Conservation (phyloP, 2,888 invertebrate genomes). For the Elegia similella region DNA sequence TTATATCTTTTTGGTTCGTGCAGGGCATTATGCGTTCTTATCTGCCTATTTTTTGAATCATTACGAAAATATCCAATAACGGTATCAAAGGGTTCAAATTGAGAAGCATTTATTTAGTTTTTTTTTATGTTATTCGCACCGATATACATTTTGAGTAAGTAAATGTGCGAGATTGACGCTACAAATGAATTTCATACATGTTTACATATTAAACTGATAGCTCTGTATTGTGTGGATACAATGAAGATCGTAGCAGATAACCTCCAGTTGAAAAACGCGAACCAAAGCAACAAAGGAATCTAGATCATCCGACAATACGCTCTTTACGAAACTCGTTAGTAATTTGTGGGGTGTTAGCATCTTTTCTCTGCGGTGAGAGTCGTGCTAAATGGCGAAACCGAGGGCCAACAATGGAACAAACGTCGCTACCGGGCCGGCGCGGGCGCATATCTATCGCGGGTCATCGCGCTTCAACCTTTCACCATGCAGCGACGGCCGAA, state of each 20-base stretch:
- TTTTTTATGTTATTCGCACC: background rate
- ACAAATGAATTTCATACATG: background rate
- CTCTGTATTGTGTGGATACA: conserved; percentile 27
- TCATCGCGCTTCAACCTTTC: conserved; percentile 69
- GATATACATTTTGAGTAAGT: background rate
- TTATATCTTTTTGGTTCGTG: background rate
- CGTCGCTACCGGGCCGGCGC: conserved; percentile 37
- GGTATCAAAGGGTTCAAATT: too few relatives aligned
- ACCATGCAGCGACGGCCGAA: conserved; percentile 30
- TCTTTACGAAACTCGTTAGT: conserved; percentile 70
- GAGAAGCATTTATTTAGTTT: too few relatives aligned
- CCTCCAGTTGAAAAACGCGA: conserved; percentile 45
- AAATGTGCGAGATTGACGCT: background rate
- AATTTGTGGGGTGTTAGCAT: conserved; percentile 64
- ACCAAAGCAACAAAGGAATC: conserved; percentile 58
- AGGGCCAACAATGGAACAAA: conserved; percentile 54
- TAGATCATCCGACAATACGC: conserved; percentile 74
- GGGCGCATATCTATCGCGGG: conserved; percentile 38
- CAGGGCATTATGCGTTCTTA: background rate
- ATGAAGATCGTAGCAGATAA: conserved; percentile 47
- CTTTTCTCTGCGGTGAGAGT: conserved; percentile 70
- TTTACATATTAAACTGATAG: conserved; percentile 12
- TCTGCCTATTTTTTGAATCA: too few relatives aligned
- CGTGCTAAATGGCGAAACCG: conserved; percentile 71
- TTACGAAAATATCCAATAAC: too few relatives aligned